Evolutionary conservation across 2,113 vertebrate species (phyloP), one percentile per base, ranked within the genome.

Genomic region (Chionomys nivalis): DNA sequence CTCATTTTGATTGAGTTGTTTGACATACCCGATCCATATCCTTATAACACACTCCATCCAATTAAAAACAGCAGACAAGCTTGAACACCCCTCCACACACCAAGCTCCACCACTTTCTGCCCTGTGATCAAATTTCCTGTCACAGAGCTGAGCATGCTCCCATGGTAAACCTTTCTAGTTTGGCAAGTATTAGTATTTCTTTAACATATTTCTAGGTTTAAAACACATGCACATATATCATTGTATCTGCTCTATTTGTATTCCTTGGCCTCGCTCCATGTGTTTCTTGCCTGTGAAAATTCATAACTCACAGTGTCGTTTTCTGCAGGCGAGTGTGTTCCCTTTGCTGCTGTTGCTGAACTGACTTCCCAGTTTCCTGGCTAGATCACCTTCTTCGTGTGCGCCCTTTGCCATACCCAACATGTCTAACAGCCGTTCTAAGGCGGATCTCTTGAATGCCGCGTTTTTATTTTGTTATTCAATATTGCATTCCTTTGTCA

Each of bases 101-200:
- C 78, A 86, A 87, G 65, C 4, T n/a, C 73, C 6, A 44, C 42
- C 55, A 58, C 23, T 42, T 72, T 75, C 78, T 70, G 39, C 36
- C 82, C 39, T 26, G 7, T 24, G 66, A 86, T 78, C 68, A 94
- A 82, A 94, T 63, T 65, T 83, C 68, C 68, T 83, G 19, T 73
- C 24, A 28, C 31, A 9, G 36, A 94, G 70, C 42, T 55, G 61
- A 65, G n/a, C 7, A 7, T 19, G 24, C 11, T 82, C 89, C 55
- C n/a, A 39, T 16, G 31, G 70, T 47, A 86, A 87, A 75, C 26
- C 78, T 55, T 75, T 96, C 58, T 82, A 68, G 61, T 55, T 63
- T 82, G 55, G 58, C 24, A 81, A 87, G 49, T 42, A 95, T 44
- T 66, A 76, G 11, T 42, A 90, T 77, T 94, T 87, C 70, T 87